Evolutionary conservation across 1,140 invertebrate genomes (phyloP), one percentile per base, ranked within the genome.

Genomic region (Proales similis): DNA sequence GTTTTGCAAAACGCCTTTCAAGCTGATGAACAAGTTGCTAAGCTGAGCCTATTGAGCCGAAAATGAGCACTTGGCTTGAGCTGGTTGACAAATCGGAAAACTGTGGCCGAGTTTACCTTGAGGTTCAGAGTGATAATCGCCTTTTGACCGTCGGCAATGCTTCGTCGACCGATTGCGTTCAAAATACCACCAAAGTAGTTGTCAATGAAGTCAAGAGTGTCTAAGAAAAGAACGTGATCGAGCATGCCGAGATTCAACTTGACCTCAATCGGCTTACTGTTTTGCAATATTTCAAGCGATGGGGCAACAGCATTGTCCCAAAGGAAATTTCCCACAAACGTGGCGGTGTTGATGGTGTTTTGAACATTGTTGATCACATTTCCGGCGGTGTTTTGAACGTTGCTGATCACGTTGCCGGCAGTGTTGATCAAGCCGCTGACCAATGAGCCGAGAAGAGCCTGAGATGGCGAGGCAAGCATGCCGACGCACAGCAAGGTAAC

Each of bases 281-380:
- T 27, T 57, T 57, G 51, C 19, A 57, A 42, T 12, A 57, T 42
- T 57, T 57, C 36, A 2, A 57, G 51, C 27, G 33, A 42, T 57
- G 51, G 51, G 29, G 39, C 36, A 14, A 57, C 20, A 57, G 51
- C 51, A 57, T 57, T 57, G 36, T 57, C 51, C 51, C 51, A 57
- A 19, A 57, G 45, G 32, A 57, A 57, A 42, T 57, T 22, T 19
- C 51, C 51, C 17, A 42, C 51, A 57, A 57, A 19, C 1, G 30
- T 3, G 30, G 36, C 51, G 45, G 33, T 57, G n/a, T 57, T 57
- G 33, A 57, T 42, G 17, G 51, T 57, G 24, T 26, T 42, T 9
- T 24, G n/a, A n/a, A 57, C 38, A n/a, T 36, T 26, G 11, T 39
- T 39, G 11, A 57, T 20, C 26, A 29, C 51, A 12, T 57, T 57